phyloP scores from a whole-genome alignment of 1,140 invertebrate genomes.

The Matsumurasca onukii region DNA sequence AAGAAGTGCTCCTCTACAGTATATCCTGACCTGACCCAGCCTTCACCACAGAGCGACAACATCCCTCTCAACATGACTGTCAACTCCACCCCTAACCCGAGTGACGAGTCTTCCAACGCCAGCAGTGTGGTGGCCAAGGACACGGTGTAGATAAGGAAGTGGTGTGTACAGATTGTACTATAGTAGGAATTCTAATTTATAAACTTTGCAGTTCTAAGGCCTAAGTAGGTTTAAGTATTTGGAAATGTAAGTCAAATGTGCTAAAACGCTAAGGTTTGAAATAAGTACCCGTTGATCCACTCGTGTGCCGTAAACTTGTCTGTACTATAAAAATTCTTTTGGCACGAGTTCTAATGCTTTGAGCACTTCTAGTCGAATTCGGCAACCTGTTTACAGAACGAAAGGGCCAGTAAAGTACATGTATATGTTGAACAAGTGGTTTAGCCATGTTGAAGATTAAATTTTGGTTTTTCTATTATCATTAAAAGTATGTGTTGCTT shows the following conservation, averaged over 20 bases:
- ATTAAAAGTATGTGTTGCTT: too few species aligned
- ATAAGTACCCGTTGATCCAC: too few species aligned
- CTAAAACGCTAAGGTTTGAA: background rate
- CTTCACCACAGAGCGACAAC: background rate
- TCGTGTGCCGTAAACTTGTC: too few species aligned
- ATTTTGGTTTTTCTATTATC: too few species aligned
- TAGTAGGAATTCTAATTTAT: background rate
- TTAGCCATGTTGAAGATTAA: too few species aligned
- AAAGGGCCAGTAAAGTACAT: too few species aligned
- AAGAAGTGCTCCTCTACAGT: constrained; percentile 39
- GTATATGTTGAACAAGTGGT: too few species aligned
- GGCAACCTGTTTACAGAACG: too few species aligned
- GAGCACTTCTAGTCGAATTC: too few species aligned
- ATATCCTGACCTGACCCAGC: background rate
- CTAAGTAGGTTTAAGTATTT: background rate
- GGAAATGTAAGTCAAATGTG: background rate
- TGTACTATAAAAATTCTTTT: too few species aligned
- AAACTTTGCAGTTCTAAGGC: background rate
- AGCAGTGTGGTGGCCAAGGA: background rate
- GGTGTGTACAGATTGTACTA: background rate
- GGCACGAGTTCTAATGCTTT: too few species aligned
- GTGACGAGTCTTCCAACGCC: background rate
- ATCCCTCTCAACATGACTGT: constrained; percentile 2
- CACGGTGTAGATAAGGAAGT: background rate
- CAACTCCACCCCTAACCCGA: background rate